These are phyloP conservation scores for Halocynthia aurantium DNA, from an alignment of 23 tunicate genomes.

Conservation along the genomic window DNA sequence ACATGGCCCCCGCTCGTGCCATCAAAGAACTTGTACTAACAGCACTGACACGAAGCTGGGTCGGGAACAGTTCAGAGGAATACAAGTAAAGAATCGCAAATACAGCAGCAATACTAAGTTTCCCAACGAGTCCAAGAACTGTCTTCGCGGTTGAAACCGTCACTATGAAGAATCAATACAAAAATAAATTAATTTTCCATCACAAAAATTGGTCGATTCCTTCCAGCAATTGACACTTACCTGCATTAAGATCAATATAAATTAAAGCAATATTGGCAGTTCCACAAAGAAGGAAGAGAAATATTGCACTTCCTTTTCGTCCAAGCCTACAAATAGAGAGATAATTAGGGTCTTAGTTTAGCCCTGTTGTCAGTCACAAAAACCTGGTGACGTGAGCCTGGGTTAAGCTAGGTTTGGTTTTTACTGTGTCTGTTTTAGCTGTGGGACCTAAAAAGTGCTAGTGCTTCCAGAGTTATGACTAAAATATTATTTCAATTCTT, in stretches of 20 bases:
- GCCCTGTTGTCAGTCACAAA: not conserved
- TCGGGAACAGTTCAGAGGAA: constrained; percentile 62
- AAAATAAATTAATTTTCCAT: not conserved
- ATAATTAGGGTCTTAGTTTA: not conserved
- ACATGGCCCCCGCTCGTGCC: constrained; percentile 65
- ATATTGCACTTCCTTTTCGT: constrained; percentile 43
- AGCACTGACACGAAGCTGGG: constrained; percentile 54
- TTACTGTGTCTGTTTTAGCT: too few relatives aligned
- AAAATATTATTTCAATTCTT: too few relatives aligned
- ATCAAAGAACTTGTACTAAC: constrained; percentile 31
- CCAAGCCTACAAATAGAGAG: constrained; percentile 52
- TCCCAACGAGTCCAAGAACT: constrained; percentile 51
- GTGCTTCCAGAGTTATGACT: not conserved
- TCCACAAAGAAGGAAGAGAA: constrained; percentile 28
- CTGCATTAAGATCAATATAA: constrained; percentile 24
- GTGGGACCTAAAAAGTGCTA: not conserved
- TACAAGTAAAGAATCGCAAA: constrained; percentile 60
- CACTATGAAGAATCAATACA: not conserved
- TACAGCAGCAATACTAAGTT: constrained; percentile 51
- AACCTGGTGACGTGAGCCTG: too few relatives aligned
- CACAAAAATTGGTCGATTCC: not conserved
- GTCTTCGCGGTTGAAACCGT: constrained; percentile 22
- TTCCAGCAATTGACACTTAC: not conserved
- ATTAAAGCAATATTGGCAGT: constrained; percentile 22
- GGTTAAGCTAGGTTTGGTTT: too few relatives aligned